phyloP scores from a whole-genome alignment of 2,797 vertebrate genomes.

The Melanotaenia boesemani region DNA sequence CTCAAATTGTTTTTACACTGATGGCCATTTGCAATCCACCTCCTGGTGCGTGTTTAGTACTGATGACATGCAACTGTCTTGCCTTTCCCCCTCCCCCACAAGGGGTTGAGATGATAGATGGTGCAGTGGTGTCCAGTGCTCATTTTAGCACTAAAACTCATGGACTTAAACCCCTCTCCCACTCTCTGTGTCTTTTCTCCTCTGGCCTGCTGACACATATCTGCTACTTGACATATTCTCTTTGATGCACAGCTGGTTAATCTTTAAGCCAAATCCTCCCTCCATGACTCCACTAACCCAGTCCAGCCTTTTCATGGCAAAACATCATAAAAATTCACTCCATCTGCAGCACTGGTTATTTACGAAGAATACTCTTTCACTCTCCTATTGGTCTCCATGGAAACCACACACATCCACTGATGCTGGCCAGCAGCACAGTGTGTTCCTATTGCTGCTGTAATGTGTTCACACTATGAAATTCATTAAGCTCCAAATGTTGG shows the following conservation, averaged over 20 bases:
- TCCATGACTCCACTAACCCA: constrained; percentile 43
- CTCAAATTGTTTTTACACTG: background rate
- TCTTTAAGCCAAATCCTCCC: constrained; percentile 63
- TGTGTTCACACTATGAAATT: constrained; percentile 42
- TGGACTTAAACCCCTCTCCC: background rate
- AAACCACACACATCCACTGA: constrained; percentile 60
- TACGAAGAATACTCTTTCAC: constrained; percentile 44
- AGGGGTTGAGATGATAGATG: constrained; percentile 31
- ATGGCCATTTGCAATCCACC: constrained; percentile 53
- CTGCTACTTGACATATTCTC: constrained; percentile 59
- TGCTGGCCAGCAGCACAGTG: constrained; percentile 43
- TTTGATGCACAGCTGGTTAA: constrained; percentile 61
- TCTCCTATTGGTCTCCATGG: constrained; percentile 60
- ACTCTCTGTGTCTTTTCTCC: constrained; percentile 3
- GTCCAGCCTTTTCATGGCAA: constrained; percentile 16
- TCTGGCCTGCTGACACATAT: constrained; percentile 74
- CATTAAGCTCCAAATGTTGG: constrained; percentile 40
- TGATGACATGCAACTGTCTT: constrained; percentile 1
- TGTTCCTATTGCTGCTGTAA: constrained; percentile 45
- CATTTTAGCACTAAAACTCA: constrained; percentile 4
- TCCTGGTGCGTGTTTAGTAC: constrained; percentile 22
- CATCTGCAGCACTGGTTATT: constrained; percentile 20
- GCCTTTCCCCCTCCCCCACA: constrained; percentile 2
- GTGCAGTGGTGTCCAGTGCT: constrained; percentile 18
- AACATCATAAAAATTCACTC: constrained; percentile 4